Evolutionary conservation across 1,140 invertebrate species (phyloP).

Genomic region (Magallana gigas): DNA sequence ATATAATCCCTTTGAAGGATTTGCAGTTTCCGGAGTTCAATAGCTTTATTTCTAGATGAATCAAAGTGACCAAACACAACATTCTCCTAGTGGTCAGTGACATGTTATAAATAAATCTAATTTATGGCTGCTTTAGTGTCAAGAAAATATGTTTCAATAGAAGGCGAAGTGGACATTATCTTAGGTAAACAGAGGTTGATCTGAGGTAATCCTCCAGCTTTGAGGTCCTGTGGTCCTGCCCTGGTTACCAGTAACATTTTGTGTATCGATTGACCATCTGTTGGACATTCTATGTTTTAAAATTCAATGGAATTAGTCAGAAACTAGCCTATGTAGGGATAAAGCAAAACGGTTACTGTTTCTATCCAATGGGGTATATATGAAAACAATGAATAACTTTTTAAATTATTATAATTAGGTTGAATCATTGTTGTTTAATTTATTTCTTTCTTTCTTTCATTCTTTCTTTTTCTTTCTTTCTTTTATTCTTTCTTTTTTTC

Average conservation of each 20-base stretch:
- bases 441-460: no score
- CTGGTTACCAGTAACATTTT: not conserved
- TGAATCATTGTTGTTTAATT: no score
- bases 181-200: slow-evolving; percentile 25
- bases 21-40: not conserved
- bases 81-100: not conserved
- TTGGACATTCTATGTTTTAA: not conserved
- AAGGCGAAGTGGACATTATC: slow-evolving; percentile 13
- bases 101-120: slow-evolving; percentile 10
- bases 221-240: not conserved
- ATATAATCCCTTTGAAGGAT: slow-evolving; percentile 25
- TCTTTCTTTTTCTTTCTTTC: no score
- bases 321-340: not conserved
- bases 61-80: not conserved
- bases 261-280: not conserved
- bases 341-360: not conserved
- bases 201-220: not conserved
- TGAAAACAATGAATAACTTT: not conserved
- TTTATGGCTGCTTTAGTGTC: not conserved
- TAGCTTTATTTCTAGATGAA: not conserved
- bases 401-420: no score
- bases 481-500: not conserved
- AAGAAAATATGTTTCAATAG: slow-evolving; percentile 17
- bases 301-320: not conserved
- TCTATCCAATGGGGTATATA: not conserved